Conservation (phyloP, 2,797 vertebrate genomes). For the Poecilia picta region DNA sequence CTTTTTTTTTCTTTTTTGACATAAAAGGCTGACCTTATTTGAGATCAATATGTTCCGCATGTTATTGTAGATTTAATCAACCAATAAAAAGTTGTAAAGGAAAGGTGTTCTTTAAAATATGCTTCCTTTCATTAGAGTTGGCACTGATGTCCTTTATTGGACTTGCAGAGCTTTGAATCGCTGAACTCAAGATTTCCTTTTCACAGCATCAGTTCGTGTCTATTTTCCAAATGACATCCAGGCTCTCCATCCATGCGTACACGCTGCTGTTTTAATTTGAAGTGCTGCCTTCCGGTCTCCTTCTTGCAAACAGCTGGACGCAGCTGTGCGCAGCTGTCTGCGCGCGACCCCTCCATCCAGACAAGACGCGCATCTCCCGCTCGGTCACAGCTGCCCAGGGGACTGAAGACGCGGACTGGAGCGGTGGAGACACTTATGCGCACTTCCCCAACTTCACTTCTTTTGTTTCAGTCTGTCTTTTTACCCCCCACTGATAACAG, state of each 20-base stretch:
- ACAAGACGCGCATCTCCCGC: constrained; percentile 40
- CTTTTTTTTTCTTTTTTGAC: background rate
- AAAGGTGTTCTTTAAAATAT: background rate
- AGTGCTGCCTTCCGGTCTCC: constrained; percentile 45
- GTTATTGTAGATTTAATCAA: background rate
- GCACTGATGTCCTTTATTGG: background rate
- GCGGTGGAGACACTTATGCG: constrained; percentile 24
- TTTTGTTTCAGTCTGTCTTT: constrained; percentile 11
- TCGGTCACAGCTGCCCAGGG: constrained; percentile 43
- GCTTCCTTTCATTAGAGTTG: too few species aligned
- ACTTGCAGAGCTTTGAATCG: background rate
- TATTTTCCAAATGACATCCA: background rate
- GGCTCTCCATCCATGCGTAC: background rate
- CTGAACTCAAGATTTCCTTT: background rate
- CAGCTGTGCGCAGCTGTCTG: constrained; percentile 48
- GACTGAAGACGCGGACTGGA: constrained; percentile 22
- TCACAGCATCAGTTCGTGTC: background rate
- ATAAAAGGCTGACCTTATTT: background rate
- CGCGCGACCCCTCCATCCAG: constrained; percentile 37
- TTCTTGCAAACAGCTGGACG: constrained; percentile 38
- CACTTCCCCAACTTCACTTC: constrained; percentile 46
- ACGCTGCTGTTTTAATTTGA: constrained; percentile 56
- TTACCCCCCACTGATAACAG: constrained; percentile 19
- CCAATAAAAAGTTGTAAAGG: background rate
- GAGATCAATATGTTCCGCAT: background rate